Evolutionary conservation across 2,113 vertebrate species (phyloP), one percentile per base, ranked within the genome.

Genomic region (Cervus canadensis): DNA sequence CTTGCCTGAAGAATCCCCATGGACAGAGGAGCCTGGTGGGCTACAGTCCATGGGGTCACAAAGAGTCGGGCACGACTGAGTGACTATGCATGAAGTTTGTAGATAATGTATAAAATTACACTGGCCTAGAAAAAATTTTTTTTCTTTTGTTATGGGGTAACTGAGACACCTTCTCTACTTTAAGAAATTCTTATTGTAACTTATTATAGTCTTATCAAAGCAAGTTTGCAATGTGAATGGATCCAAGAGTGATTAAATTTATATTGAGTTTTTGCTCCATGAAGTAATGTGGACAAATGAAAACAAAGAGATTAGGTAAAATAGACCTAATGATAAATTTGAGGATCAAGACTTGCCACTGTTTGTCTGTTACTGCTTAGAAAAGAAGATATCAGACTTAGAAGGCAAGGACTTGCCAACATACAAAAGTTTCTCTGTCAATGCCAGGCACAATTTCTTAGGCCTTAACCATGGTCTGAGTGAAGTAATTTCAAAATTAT

Each of bases 161-260:
- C 30, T 45, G 15, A 84, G 50, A 57, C 79, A 5, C 57, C 50
- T 56, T 92, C 8, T 16, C 17, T 86, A 26, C 21, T 89, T 94
- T 21, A 84, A 84, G 54, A 48, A 67, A 28, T 40, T 78, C 25
- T 60, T 60, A 40, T 5, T 4, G 9, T 85, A 64, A 74, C 6
- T 36, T 87, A 15, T 28, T 62, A 0, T 54, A 50, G 12, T 71
- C 56, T 92, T 60, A 59, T 25, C 62, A 60, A 96, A 76, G 3
- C 50, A 92, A 57, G 4, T 59, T 28, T 64, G 79, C 7, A 95
- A 93, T 90, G 30, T 45, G 43, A 90, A 45, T 74, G 6, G 54
- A 90, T 84, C 74, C 6, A 62, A 89, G 33, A 81, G 7, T 26
- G 25, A 79, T 84, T 81, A 40, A 54, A 81, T 94, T 79, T 52